Conservation (phyloP, 2,888 invertebrate species). For the Rotaria socialis region DNA sequence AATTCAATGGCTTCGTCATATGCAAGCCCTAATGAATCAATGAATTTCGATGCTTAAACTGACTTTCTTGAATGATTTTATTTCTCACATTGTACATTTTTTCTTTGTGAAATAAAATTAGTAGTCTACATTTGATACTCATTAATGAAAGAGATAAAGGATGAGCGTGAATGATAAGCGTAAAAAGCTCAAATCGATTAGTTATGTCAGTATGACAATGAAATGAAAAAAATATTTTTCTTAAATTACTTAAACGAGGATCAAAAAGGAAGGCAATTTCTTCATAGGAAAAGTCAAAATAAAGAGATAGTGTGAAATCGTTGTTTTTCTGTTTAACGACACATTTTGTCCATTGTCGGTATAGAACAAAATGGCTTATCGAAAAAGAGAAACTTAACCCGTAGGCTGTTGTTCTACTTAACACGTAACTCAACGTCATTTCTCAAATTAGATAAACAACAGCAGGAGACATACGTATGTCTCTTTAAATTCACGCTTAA, state of each 20-base stretch:
- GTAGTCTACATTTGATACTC: background rate
- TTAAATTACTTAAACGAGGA: background rate
- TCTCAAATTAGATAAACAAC: slow-evolving; percentile 1
- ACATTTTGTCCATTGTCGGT: background rate
- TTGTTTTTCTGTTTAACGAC: background rate
- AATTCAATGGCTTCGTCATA: background rate
- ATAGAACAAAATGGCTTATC: slow-evolving; percentile 23
- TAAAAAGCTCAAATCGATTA: background rate
- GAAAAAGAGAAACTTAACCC: background rate
- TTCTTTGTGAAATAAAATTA: background rate
- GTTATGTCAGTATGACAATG: background rate
- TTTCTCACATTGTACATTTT: background rate
- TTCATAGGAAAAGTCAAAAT: background rate
- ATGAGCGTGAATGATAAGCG: background rate
- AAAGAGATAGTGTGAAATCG: background rate
- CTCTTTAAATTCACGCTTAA: background rate
- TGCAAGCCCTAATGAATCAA: background rate
- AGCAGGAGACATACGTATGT: background rate
- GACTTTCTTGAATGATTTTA: slow-evolving; percentile 2
- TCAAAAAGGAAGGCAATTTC: background rate
- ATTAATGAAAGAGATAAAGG: background rate
- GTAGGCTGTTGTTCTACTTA: background rate
- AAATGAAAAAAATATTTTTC: background rate
- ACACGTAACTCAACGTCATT: background rate
- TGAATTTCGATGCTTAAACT: background rate